Conservation (phyloP, 2,113 vertebrate species). For the Sylvietta virens region DNA sequence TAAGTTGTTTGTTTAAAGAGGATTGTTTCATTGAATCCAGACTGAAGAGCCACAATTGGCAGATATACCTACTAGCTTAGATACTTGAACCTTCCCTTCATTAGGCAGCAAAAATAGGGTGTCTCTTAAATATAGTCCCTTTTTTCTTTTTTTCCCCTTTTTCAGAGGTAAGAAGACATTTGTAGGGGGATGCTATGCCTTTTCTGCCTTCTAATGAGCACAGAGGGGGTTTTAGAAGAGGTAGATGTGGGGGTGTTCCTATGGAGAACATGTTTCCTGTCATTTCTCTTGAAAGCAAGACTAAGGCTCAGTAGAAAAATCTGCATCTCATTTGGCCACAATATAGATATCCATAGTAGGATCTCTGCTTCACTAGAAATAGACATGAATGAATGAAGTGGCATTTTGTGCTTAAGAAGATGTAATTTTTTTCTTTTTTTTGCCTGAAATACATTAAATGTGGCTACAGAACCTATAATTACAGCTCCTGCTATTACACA, state of each 20-base stretch:
- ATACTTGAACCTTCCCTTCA: neutral
- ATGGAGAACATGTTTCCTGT: neutral
- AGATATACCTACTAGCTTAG: neutral
- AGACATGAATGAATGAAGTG: neutral
- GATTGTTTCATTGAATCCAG: neutral
- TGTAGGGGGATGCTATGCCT: accelerated
- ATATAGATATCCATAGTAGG: neutral
- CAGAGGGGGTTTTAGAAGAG: neutral
- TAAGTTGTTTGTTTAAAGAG: neutral
- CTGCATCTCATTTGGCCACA: neutral
- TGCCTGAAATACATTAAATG: neutral
- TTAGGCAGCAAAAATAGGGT: neutral
- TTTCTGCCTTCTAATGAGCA: neutral
- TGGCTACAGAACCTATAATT: neutral
- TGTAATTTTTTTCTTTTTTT: neutral
- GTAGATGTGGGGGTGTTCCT: neutral
- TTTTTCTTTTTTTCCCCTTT: accelerated
- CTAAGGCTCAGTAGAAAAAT: neutral
- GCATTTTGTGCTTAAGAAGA: neutral
- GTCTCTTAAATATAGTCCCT: accelerated
- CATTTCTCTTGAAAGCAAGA: neutral
- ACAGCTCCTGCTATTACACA: neutral
- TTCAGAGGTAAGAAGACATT: accelerated
- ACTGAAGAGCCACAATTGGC: neutral
- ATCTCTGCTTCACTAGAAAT: neutral